phyloP scores from a whole-genome alignment of 2,113 vertebrate species.

The Mustela lutreola region DNA sequence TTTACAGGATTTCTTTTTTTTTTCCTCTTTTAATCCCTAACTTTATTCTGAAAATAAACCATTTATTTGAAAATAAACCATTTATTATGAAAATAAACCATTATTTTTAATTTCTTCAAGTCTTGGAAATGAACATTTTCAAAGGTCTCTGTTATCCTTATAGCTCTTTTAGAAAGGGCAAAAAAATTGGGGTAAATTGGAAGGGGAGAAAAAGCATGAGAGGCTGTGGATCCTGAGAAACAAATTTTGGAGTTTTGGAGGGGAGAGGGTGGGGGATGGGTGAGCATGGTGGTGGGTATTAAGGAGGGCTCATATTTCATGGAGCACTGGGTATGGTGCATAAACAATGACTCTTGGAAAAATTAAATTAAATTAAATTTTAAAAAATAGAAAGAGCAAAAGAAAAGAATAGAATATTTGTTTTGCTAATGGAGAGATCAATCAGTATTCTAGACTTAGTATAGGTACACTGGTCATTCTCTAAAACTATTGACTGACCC shows the following conservation, averaged over 20 bases:
- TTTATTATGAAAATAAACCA: background rate
- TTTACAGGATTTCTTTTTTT: background rate
- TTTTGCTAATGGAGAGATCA: conserved; percentile 16
- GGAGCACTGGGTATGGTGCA: too few species aligned
- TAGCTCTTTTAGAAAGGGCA: background rate
- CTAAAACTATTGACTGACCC: conserved; percentile 33
- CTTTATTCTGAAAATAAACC: conserved; percentile 47
- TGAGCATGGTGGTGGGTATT: too few species aligned
- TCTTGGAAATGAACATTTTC: conserved; percentile 20
- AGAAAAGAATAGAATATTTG: conserved; percentile 47
- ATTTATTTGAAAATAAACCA: conserved; percentile 54
- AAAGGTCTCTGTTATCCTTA: background rate
- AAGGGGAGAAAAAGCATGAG: too few species aligned
- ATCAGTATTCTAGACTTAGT: background rate
- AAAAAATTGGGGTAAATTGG: too few species aligned
- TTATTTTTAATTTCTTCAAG: conserved; percentile 57
- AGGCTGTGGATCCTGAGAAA: too few species aligned
- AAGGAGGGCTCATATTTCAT: too few species aligned
- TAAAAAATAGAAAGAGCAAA: background rate
- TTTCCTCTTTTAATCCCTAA: background rate
- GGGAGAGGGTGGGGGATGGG: too few species aligned
- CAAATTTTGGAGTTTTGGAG: too few species aligned
- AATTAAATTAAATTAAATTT: too few species aligned
- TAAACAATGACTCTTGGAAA: too few species aligned
- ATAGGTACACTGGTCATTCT: background rate